Evolutionary conservation across 1,140 invertebrate genomes (phyloP).

Genomic region (Lepidurus couesii): DNA sequence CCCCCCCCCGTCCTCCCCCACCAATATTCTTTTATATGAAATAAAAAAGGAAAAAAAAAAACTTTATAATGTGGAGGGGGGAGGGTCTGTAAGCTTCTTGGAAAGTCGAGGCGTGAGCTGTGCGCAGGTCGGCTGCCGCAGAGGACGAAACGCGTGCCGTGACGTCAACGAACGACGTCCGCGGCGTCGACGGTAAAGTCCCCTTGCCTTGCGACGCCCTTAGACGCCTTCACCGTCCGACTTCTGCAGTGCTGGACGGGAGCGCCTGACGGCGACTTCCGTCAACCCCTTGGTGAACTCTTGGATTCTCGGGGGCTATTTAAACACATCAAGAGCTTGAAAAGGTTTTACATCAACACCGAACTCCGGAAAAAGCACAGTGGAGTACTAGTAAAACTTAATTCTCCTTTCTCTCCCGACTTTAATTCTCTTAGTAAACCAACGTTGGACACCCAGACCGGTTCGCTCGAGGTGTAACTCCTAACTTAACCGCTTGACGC

Average conservation of each 20-base stretch:
- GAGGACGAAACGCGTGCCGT: background rate
- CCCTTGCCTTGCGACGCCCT: conserved; percentile 20
- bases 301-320: conserved; percentile 8
- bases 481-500: conserved; percentile 7
- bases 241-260: conserved; percentile 8
- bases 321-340: conserved; percentile 19
- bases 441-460: background rate
- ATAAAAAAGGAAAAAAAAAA: background rate
- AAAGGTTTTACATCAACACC: conserved; percentile 7
- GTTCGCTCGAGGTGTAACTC: conserved; percentile 3
- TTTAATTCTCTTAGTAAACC: background rate
- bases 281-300: conserved; percentile 13
- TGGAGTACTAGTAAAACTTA: background rate
- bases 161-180: conserved; percentile 2
- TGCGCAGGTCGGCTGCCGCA: conserved; percentile 13
- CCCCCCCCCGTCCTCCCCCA: no score
- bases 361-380: conserved; percentile 2
- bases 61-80: background rate
- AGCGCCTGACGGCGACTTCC: conserved; percentile 20
- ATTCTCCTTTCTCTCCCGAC: background rate
- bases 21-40: conserved; percentile 7
- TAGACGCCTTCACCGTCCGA: conserved; percentile 13
- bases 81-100: background rate
- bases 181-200: background rate
- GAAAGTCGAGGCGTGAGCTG: background rate